Evolutionary conservation across 1,140 invertebrate species (phyloP), one percentile per base, ranked within the genome.

Genomic region (Brachystomella parvula): DNA sequence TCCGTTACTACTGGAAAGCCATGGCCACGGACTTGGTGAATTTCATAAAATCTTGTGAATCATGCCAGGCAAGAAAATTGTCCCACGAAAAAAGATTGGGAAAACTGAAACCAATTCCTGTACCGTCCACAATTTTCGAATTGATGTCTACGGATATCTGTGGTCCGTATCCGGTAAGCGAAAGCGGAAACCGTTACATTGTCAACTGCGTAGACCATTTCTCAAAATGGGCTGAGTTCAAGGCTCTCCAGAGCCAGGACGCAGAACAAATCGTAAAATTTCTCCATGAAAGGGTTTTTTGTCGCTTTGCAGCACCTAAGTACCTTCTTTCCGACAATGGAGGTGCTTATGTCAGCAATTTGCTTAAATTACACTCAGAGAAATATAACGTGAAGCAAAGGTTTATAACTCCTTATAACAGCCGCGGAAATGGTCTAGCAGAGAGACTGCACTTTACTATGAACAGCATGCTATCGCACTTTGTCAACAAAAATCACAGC

Each of bases 71-170:
- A 26, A 2, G 26, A 32, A 28, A 56, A 28, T 2, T n/a, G 33
- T 17, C 28, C 12, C 29, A 49, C 49, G n/a, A 47, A 44, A 21
- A 17, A 60, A 60, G 26, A 30, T 30, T 19, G 3, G 63, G 63
- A 57, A 19, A 56, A n/a, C 12, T 64, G 24, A 2, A 64, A 32
- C n/a, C 21, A 19, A 47, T 57, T 2, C n/a, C 21, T 15, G 47
- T 53, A 6, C 63, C 63, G 2, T 2, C 12, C 6, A 21, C 29
- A 53, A 9, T 15, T 24, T 64, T 64, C 26, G 28, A 64, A 19
- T 32, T 47, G 9, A 21, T 79, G 0, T 74, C 75, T 0, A 71
- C 76, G 0, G 79, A 81, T 66, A 58, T 80, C 0, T 74, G 80
- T 62, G 78, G 78, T 29, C 78, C 78, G 2, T 73, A 78, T 39